phyloP scores from a whole-genome alignment of 2,888 invertebrate species.

The Erynnis tages region DNA sequence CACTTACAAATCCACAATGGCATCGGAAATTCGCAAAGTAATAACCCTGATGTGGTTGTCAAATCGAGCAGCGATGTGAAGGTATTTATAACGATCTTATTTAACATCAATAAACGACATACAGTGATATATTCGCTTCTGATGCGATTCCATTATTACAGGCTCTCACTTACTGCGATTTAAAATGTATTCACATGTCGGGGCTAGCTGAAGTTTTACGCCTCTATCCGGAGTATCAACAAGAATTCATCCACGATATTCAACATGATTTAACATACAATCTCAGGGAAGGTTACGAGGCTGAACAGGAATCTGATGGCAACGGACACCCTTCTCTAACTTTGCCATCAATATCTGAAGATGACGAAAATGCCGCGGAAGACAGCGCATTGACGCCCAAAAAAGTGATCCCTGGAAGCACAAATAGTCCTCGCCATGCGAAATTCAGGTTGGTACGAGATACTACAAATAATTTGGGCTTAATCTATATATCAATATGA shows the following conservation, averaged over 20 bases:
- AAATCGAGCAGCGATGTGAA: slow-evolving; percentile 97
- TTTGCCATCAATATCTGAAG: slow-evolving; percentile 96
- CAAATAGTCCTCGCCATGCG: slow-evolving; percentile 85
- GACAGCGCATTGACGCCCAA: slow-evolving; percentile 85
- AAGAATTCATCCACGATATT: slow-evolving; percentile 96
- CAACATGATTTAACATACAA: slow-evolving; percentile 97
- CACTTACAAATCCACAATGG: slow-evolving; percentile 87
- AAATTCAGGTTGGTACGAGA: slow-evolving; percentile 73
- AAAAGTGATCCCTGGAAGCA: slow-evolving; percentile 80
- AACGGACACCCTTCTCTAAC: slow-evolving; percentile 91
- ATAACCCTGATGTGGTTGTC: slow-evolving; percentile 89
- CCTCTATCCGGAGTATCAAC: slow-evolving; percentile 96
- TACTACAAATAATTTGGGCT: not conserved
- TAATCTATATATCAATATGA: no score
- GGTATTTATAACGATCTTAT: slow-evolving; percentile 49
- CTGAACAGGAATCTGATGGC: slow-evolving; percentile 89
- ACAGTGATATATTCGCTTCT: not conserved
- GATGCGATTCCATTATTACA: slow-evolving; percentile 47
- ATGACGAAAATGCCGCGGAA: slow-evolving; percentile 94
- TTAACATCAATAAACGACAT: slow-evolving; percentile 1
- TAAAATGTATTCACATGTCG: slow-evolving; percentile 95
- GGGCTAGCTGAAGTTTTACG: slow-evolving; percentile 94
- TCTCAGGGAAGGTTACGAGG: slow-evolving; percentile 95
- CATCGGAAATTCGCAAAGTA: slow-evolving; percentile 80
- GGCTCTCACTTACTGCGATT: slow-evolving; percentile 97